Base-by-base conservation (phyloP, 1,140 invertebrate genomes). In the Carcinoscorpius rotundicauda region DNA sequence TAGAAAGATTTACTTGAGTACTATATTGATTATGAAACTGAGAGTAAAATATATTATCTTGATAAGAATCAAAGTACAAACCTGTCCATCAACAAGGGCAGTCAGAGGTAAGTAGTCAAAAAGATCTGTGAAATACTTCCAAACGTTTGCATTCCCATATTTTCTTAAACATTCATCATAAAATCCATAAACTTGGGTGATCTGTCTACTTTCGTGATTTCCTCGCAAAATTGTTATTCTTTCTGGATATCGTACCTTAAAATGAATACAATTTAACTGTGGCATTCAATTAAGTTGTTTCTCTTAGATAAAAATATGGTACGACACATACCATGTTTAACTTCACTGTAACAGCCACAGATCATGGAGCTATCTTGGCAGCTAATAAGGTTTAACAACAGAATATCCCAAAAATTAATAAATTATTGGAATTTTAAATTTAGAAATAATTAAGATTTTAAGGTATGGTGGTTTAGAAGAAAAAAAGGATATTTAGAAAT, bases 121-220 rank as follows among this genome's bases (percentile, higher is more conserved):
- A 68, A 99, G 81, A 81, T 99, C 97, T 29, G 78, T 80, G 81
- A 99, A 99, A 82, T 97, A 98, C 80, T 98, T 98, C 97, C 97
- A 99, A 49, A 99, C 97, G 80, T 96, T 98, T 52, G 97, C 93
- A 80, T 98, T 99, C 69, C 96, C 97, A 80, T 99, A 99, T 84
- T 99, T 99, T 71, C 97, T 85, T 75, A 99, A 84, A 80, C 97
- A 99, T 79, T 98, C 95, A 80, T 98, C 96, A 78, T 98, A 98
- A 82, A 98, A 98, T 62, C 96, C 96, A 79, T 98, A 98, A 49
- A 98, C 92, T 84, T 99, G 97, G 72, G 97, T 99, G 78, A 99
- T 99, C 83, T 99, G 97, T 75, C 97, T 85, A 62, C 94, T 98
- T 78, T 99, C 97, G 78, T 99, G 97, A 78, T 99, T 99, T 65